Evolutionary conservation across 2,888 invertebrate genomes (phyloP), one percentile per base, ranked within the genome.

Genomic region (Unio pictorum): DNA sequence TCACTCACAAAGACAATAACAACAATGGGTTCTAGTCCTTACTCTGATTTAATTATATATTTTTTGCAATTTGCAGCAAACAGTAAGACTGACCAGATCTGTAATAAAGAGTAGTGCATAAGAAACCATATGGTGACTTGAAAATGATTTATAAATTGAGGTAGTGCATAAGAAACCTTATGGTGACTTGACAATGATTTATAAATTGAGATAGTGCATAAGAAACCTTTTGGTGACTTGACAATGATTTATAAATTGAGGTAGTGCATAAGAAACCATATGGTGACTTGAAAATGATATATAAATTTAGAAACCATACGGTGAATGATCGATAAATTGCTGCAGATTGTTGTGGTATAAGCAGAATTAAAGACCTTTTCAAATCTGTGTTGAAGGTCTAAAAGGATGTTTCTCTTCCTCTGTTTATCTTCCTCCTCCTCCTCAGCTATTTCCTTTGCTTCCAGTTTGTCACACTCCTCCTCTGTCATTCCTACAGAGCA

Each of bases 371-470:
- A 28, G 17, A 87, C 87, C 81, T 83, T 72, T 57, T 85, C 83
- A 74, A 78, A 81, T 60, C 82, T 79, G 28, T 80, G 72, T 23
- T 86, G 77, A 26, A 87, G 76, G 45, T 85, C 84, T 28, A 81
- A 73, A 5, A 86, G 75, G 11, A 86, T 79, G 67, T 87, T 85
- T 68, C 77, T 75, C 15, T 72, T 75, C 60, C 71, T 77, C 60
- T 82, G 75, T 66, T 71, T 78, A 56, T 82, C 82, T 66, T 83
- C 84, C 59, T 82, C 82, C 58, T 85, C 83, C 55, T 85, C 84
- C 54, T 72, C 63, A 58, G 71, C 78, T 20, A 79, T 78, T 26
- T 87, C 86, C 60, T 86, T 74, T 67, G 74, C 63, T 67, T 87
- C 86, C 66, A 86, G 68, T 64, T 74, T 65, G 67, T 83, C 75